phyloP scores from a whole-genome alignment of 2,113 vertebrate genomes.

The Notarius lentiginosus region DNA sequence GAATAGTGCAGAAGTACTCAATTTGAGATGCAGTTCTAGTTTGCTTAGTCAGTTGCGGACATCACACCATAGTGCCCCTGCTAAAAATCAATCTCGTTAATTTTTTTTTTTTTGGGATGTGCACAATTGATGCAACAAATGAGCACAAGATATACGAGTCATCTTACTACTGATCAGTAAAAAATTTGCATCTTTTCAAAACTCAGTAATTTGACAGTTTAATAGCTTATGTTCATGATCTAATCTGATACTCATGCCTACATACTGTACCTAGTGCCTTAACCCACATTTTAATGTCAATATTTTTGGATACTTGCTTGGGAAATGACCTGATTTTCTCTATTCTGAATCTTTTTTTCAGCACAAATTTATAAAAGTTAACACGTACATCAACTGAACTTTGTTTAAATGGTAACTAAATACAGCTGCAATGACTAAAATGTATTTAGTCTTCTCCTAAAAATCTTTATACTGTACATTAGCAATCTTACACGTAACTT shows the following conservation, averaged over 20 bases:
- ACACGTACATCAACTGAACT: neutral
- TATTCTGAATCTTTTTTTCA: neutral
- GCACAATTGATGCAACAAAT: neutral
- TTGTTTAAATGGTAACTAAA: neutral
- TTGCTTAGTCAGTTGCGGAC: neutral
- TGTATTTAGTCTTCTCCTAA: too few relatives aligned
- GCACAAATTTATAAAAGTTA: too few relatives aligned
- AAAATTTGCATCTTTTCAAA: neutral
- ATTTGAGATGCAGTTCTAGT: neutral
- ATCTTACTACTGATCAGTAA: neutral
- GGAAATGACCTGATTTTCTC: neutral
- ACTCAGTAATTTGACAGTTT: neutral
- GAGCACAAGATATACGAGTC: neutral
- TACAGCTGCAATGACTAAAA: too few relatives aligned
- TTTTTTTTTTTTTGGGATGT: neutral
- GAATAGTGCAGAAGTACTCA: neutral
- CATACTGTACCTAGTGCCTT: neutral
- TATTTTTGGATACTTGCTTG: neutral
- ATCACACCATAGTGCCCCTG: neutral
- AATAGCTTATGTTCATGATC: neutral
- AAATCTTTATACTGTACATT: too few relatives aligned
- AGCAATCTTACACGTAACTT: too few relatives aligned
- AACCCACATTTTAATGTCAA: neutral
- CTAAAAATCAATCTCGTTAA: neutral
- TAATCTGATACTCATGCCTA: too few relatives aligned